Evolutionary conservation across 2,797 vertebrate genomes (phyloP).

Genomic region (Mycteria americana): DNA sequence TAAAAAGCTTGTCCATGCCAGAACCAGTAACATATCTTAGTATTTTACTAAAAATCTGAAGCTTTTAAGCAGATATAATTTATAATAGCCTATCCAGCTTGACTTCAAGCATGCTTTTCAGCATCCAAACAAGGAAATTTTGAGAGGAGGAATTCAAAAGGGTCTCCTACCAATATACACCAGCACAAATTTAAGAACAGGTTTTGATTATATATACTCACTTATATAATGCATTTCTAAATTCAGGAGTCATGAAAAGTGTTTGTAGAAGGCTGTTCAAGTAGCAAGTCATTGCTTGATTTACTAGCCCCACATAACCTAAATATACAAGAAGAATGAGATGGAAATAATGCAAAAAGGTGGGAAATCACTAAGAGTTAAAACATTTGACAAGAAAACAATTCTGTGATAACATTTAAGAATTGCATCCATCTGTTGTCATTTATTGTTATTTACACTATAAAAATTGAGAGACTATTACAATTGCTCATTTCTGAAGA

Average conservation of each 20-base stretch:
- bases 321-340: constrained; percentile 41
- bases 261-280: constrained; percentile 98
- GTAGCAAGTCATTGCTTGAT: constrained; percentile 99
- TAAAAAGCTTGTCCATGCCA: neutral
- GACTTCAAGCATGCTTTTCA: neutral
- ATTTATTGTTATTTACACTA: neutral
- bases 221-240: constrained; percentile 99
- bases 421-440: neutral
- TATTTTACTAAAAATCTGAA: neutral
- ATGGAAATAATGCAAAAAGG: neutral
- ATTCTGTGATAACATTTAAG: neutral
- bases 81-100: neutral
- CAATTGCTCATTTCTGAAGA: neutral
- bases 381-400: neutral
- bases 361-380: neutral
- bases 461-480: neutral
- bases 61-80: neutral
- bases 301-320: constrained; percentile 98
- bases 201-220: constrained; percentile 73
- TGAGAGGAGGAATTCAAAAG: neutral
- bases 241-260: constrained; percentile 98
- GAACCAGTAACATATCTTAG: neutral
- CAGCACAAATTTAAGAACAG: neutral
- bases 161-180: neutral
- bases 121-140: neutral